These are phyloP conservation scores for Crepidodera aurea DNA, from an alignment of 2,888 invertebrate genomes.

Conservation along the genomic window DNA sequence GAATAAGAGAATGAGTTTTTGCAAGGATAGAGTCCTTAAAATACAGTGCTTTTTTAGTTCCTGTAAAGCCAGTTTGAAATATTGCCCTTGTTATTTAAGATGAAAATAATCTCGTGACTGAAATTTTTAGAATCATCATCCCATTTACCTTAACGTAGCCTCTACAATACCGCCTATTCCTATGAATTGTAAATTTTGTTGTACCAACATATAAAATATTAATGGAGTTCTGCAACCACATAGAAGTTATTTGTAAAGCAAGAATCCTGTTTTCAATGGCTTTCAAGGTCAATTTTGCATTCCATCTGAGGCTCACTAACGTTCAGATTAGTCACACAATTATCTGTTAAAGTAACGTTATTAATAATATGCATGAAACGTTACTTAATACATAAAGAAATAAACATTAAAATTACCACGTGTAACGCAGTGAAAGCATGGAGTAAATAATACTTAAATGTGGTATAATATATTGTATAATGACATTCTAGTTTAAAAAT, in stretches of 20 bases:
- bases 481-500: too few species aligned
- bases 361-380: conserved; percentile 16
- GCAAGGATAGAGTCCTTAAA: too few species aligned
- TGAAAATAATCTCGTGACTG: too few species aligned
- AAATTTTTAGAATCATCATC: too few species aligned
- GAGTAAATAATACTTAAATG: not conserved
- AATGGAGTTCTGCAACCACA: conserved; percentile 5
- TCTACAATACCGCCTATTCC: not conserved
- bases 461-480: too few species aligned
- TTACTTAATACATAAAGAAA: conserved; percentile 13
- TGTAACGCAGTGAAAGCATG: conserved; percentile 4
- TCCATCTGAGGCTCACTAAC: conserved; percentile 1
- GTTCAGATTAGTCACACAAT: conserved; percentile 10
- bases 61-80: too few species aligned
- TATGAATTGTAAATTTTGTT: not conserved
- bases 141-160: not conserved
- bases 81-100: too few species aligned
- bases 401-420: not conserved
- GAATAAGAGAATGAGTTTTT: too few species aligned
- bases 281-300: conserved; percentile 24
- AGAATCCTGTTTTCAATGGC: conserved; percentile 25
- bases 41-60: too few species aligned
- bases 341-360: conserved; percentile 7
- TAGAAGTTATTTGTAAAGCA: conserved; percentile 12
- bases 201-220: not conserved